These are phyloP conservation scores for Corythucha ciliata DNA, from an alignment of 2,888 invertebrate genomes.

Conservation along the genomic window DNA sequence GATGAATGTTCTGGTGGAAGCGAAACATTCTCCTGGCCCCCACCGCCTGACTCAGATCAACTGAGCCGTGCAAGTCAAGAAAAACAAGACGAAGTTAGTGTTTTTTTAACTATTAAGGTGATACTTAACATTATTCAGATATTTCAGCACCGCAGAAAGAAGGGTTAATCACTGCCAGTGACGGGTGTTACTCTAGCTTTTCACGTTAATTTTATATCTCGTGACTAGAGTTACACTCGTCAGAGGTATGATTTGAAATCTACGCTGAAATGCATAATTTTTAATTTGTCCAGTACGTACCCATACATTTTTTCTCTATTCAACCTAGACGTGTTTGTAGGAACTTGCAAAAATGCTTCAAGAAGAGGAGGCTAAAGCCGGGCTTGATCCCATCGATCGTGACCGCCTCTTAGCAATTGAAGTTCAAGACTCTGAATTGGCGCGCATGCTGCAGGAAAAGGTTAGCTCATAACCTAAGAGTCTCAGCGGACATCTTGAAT, in stretches of 20 bases:
- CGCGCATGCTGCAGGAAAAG: slow-evolving; percentile 63
- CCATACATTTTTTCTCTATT: background rate
- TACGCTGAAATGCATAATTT: background rate
- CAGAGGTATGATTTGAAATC: slow-evolving; percentile 28
- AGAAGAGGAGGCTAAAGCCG: slow-evolving; percentile 57
- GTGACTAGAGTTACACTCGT: slow-evolving; percentile 46
- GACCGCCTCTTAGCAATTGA: slow-evolving; percentile 65
- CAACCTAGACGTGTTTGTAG: too few species aligned
- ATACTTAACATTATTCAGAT: too few species aligned
- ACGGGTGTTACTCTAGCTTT: slow-evolving; percentile 41
- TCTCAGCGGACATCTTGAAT: too few species aligned
- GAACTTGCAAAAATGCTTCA: slow-evolving; percentile 65
- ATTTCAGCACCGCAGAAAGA: background rate
- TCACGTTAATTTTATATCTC: slow-evolving; percentile 37
- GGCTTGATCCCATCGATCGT: slow-evolving; percentile 44
- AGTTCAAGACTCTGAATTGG: slow-evolving; percentile 69
- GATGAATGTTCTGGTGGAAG: too few species aligned
- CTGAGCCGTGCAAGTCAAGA: slow-evolving; percentile 46
- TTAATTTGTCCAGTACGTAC: background rate
- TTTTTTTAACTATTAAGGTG: background rate
- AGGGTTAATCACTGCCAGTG: slow-evolving; percentile 23
- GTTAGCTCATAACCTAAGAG: slow-evolving; percentile 31
- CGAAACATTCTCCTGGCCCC: too few species aligned
- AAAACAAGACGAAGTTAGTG: slow-evolving; percentile 56
- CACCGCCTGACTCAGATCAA: slow-evolving; percentile 23